Evolutionary conservation across 2,888 invertebrate species (phyloP).

Genomic region (Imbricaverruca yamaguchii): DNA sequence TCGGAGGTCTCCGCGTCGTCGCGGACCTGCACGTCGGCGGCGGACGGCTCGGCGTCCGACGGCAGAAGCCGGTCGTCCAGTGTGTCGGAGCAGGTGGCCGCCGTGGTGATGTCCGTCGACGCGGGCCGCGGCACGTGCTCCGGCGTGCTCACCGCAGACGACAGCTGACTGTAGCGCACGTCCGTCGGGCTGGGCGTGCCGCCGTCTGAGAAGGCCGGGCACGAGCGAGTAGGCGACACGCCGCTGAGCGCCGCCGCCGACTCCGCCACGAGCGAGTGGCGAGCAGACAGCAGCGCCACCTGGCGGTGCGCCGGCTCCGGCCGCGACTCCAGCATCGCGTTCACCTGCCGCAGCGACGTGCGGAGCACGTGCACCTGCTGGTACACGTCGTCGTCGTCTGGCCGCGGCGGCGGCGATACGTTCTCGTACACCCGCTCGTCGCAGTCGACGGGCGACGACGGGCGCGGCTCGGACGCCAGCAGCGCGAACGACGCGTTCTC

Average conservation of each 20-base stretch:
- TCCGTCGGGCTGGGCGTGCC: background rate
- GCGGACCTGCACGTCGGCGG: background rate
- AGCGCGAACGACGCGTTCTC: slow-evolving; percentile 32
- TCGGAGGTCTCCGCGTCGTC: background rate
- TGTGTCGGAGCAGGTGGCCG: background rate
- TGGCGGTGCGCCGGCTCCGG: background rate
- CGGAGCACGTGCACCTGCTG: slow-evolving; percentile 68
- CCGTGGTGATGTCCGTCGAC: background rate
- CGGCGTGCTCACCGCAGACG: background rate
- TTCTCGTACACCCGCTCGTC: slow-evolving; percentile 26
- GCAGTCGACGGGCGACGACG: slow-evolving; percentile 1
- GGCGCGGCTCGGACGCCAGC: slow-evolving; percentile 19
- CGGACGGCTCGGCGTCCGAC: background rate
- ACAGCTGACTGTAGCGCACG: background rate
- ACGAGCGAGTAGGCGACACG: slow-evolving; percentile 17
- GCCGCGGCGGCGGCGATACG: background rate
- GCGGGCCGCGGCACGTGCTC: background rate
- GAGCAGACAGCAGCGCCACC: background rate
- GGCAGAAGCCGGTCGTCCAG: slow-evolving; percentile 4
- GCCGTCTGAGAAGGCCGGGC: slow-evolving; percentile 3
- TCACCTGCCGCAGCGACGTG: slow-evolving; percentile 65
- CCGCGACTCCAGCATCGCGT: slow-evolving; percentile 46
- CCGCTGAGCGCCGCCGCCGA: background rate
- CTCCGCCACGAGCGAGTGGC: background rate
- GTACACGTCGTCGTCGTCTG: slow-evolving; percentile 48